Base-by-base conservation (phyloP, 2,888 invertebrate species). In the Apoda limacodes region DNA sequence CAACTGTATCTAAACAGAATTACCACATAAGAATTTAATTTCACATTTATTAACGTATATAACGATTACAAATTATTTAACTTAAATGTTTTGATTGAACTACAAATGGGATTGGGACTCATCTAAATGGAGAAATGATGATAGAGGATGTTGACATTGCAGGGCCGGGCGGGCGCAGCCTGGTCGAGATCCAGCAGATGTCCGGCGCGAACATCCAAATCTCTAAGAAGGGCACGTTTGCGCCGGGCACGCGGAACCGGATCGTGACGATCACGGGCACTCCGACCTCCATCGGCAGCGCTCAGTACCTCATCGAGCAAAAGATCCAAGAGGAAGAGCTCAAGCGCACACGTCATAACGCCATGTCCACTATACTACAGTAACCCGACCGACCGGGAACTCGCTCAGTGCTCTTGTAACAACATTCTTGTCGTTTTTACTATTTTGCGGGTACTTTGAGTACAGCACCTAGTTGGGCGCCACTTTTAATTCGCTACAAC, bases 141-240 rank as follows among this genome's bases (percentile, higher is more conserved):
- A n/a, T n/a, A n/a, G n/a, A n/a, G n/a, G n/a, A n/a, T n/a, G n/a
- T n/a, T n/a, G n/a, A 10, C 5, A 1, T 24, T 37, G 29, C 82
- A 89, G 89, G 92, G 65, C 96, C 95, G 50, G 96, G 95, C 65
- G 98, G 97, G 46, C 91, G 95, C 80, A 92, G 95, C 75, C 87
- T 98, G 68, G 92, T 95, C 61, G 97, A 98, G 85, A 94, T 98
- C 80, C 97, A 97, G 84, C 94, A 95, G 83, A 87, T 91, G 82
- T 95, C 95, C 66, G 95, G 96, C 74, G 95, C 97, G 76, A 95
- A 92, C 84, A 95, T 98, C 81, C 96, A 97, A 85, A 97, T 98
- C 83, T 95, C 95, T 53, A 97, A 97, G 87, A 97, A 97, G 84
- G 96, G 96, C 71, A 93, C 93, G 63, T 97, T 94, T 85, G 93